Percentiles rank a stretch among this genome's conserved stretches.
phyloP scores from a whole-genome alignment of 1,140 invertebrate species.

The Drosophila bifasciata region DNA sequence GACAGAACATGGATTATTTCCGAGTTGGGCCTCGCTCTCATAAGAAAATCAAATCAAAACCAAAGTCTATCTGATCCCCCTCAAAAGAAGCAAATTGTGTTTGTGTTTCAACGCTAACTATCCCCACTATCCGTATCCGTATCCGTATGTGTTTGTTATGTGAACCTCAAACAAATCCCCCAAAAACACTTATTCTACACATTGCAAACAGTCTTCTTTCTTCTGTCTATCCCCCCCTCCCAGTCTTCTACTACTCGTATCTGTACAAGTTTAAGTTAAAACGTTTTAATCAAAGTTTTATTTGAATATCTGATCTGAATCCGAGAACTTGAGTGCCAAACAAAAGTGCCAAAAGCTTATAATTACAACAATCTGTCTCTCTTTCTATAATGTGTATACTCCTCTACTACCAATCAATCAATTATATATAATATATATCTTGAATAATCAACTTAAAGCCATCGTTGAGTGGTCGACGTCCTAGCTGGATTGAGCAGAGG shows the following conservation, averaged over 20 bases:
- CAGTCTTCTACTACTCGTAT: conserved; percentile 45
- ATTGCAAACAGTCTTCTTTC: conserved; percentile 50
- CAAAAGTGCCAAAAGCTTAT: conserved; percentile 12
- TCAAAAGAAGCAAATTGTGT: conserved; percentile 50
- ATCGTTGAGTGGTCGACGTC: conserved; percentile 84
- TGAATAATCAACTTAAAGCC: conserved; percentile 78
- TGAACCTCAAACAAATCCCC: conserved; percentile 46
- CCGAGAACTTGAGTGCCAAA: conserved; percentile 21
- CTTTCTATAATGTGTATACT: conserved; percentile 50
- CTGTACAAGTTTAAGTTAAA: conserved; percentile 50
- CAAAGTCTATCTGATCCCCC: conserved; percentile 16
- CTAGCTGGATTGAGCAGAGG: conserved; percentile 84
- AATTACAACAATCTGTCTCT: conserved; percentile 32
- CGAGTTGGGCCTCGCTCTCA: conserved; percentile 58
- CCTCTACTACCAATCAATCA: conserved; percentile 51
- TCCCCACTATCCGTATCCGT: conserved; percentile 18
- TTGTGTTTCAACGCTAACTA: conserved; percentile 57
- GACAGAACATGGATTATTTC: conserved; percentile 57
- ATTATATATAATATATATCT: conserved; percentile 54
- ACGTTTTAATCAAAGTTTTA: conserved; percentile 57
- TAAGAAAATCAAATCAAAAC: conserved; percentile 13
- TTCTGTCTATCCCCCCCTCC: conserved; percentile 33
- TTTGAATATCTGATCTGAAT: conserved; percentile 48
- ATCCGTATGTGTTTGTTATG: conserved; percentile 75
- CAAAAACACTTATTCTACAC: conserved; percentile 52